These are phyloP conservation scores for Aplochiton taeniatus DNA, from an alignment of 2,797 vertebrate genomes.

Conservation along the genomic window DNA sequence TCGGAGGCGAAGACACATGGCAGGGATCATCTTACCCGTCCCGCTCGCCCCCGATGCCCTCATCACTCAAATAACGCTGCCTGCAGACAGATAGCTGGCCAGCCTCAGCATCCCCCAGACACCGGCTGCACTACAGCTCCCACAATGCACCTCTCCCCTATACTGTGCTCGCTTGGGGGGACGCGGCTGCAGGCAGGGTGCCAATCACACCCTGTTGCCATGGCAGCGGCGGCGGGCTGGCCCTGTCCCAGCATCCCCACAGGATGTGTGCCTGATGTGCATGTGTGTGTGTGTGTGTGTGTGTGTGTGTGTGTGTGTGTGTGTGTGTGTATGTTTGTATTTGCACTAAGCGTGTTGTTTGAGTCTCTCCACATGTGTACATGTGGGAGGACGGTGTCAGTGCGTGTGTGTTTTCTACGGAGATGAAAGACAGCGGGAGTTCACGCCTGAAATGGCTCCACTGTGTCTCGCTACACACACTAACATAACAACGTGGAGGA, in stretches of 20 bases:
- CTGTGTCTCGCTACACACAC: slow-evolving; percentile 15
- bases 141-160: slow-evolving; percentile 29
- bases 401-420: slow-evolving; percentile 22
- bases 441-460: slow-evolving; percentile 45
- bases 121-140: slow-evolving; percentile 21
- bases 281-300: background rate
- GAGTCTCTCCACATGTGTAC: slow-evolving; percentile 15
- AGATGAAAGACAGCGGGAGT: slow-evolving; percentile 51
- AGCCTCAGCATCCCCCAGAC: background rate
- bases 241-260: slow-evolving; percentile 43
- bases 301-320: background rate
- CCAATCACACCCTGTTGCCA: slow-evolving; percentile 57
- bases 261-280: slow-evolving; percentile 29
- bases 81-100: too few species aligned
- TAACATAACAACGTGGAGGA: slow-evolving; percentile 21
- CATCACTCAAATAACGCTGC: too few species aligned
- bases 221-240: slow-evolving; percentile 50
- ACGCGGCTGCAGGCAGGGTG: slow-evolving; percentile 41
- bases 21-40: too few species aligned
- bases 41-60: too few species aligned
- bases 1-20: too few species aligned
- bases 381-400: background rate
- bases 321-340: background rate
- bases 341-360: slow-evolving; percentile 35
- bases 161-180: slow-evolving; percentile 23